Conservation (phyloP, 2,113 vertebrate genomes). For the Rissa tridactyla region DNA sequence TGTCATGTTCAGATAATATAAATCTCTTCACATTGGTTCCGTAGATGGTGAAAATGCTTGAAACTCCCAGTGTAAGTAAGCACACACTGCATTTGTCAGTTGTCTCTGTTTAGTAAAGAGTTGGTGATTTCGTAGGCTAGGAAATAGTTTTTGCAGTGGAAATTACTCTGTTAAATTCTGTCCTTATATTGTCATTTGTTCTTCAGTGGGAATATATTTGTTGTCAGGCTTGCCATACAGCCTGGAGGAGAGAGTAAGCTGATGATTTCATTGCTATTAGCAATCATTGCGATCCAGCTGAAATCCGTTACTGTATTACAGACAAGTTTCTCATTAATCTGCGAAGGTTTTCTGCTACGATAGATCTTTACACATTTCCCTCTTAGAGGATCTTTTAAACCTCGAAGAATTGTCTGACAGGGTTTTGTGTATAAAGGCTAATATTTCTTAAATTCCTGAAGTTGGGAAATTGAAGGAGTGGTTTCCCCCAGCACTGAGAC, state of each 20-base stretch:
- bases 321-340: conserved; percentile 13
- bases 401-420: neutral
- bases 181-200: neutral
- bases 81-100: neutral
- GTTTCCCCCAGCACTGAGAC: neutral
- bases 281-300: neutral
- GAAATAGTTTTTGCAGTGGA: neutral
- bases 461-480: neutral
- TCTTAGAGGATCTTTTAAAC: neutral
- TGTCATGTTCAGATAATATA: neutral
- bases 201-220: neutral
- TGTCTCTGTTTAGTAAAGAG: neutral
- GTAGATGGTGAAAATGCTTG: neutral
- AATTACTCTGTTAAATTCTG: neutral
- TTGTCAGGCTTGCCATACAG: neutral
- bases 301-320: conserved; percentile 7
- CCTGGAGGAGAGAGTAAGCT: neutral
- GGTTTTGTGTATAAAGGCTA: neutral
- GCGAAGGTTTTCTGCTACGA: neutral
- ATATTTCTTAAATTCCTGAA: neutral
- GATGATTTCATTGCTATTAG: conserved; percentile 15
- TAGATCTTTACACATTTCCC: neutral
- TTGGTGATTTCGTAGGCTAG: neutral
- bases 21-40: neutral
- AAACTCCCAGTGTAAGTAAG: neutral